phyloP scores from a whole-genome alignment of 2,888 invertebrate species.

The Orthonevra nobilis region DNA sequence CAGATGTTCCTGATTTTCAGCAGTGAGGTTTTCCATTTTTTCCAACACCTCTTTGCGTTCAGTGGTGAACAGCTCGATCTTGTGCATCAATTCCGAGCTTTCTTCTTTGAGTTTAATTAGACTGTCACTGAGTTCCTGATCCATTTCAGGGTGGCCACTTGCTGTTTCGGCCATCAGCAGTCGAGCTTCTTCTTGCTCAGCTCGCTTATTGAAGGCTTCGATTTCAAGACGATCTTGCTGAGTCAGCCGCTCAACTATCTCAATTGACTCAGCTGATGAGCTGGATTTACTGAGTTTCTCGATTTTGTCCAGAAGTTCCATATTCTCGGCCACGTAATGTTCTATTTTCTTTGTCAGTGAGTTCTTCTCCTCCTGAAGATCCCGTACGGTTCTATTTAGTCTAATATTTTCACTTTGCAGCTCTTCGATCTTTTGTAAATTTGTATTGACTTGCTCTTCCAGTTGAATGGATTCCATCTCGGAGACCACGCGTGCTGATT shows the following conservation, averaged over 20 bases:
- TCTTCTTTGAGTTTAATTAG: conserved; percentile 84
- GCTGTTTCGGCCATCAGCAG: conserved; percentile 52
- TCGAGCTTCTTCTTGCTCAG: conserved; percentile 68
- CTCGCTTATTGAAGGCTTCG: conserved; percentile 84
- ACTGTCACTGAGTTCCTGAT: conserved; percentile 82
- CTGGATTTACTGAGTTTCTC: conserved; percentile 87
- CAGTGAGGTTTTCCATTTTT: conserved; percentile 84
- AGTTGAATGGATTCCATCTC: conserved; percentile 89
- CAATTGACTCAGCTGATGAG: conserved; percentile 88
- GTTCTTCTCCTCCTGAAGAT: conserved; percentile 83
- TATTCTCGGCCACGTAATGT: conserved; percentile 86
- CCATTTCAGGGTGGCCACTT: conserved; percentile 73
- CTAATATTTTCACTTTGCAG: conserved; percentile 70
- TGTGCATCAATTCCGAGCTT: conserved; percentile 84
- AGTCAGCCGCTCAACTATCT: conserved; percentile 86
- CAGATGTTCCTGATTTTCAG: conserved; percentile 83
- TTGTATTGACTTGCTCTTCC: conserved; percentile 87
- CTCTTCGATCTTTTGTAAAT: conserved; percentile 81
- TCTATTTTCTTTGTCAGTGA: conserved; percentile 84
- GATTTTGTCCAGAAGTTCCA: conserved; percentile 86
- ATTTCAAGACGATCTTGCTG: conserved; percentile 86
- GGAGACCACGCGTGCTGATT: conserved; percentile 85
- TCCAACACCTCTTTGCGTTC: conserved; percentile 87
- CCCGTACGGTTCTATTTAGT: conserved; percentile 81
- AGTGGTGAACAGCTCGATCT: conserved; percentile 85